These are phyloP conservation scores for Drosophila paramelanica DNA, from an alignment of 2,888 invertebrate species.

Conservation along the genomic window DNA sequence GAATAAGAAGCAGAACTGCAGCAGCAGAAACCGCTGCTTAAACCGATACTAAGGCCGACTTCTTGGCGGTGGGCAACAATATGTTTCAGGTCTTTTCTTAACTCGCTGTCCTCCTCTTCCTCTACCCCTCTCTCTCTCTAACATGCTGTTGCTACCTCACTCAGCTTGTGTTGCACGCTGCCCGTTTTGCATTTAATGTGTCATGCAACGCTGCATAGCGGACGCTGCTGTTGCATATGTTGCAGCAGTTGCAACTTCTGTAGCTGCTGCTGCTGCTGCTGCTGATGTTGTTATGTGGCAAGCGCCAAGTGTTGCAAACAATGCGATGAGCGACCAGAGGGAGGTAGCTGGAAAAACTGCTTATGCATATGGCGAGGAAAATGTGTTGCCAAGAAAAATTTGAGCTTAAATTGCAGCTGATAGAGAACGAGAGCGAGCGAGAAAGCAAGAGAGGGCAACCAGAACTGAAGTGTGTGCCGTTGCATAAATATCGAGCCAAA, in stretches of 20 bases:
- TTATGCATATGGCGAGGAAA: constrained; percentile 74
- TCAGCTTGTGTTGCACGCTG: constrained; percentile 44
- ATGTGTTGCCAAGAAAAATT: constrained; percentile 81
- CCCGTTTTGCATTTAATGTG: constrained; percentile 79
- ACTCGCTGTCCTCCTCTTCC: constrained; percentile 6
- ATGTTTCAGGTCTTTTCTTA: constrained; percentile 31
- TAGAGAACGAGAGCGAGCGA: background rate
- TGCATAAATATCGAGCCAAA: constrained; percentile 78
- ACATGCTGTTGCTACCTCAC: constrained; percentile 11
- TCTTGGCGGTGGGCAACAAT: constrained; percentile 54
- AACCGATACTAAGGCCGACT: constrained; percentile 40
- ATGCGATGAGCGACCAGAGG: constrained; percentile 50
- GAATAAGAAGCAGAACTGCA: constrained; percentile 21
- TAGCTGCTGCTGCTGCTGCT: constrained; percentile 40
- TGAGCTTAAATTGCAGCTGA: constrained; percentile 76
- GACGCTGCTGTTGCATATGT: constrained; percentile 70
- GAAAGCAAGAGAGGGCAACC: constrained; percentile 20
- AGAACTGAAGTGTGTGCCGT: constrained; percentile 77
- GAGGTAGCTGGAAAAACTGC: constrained; percentile 76
- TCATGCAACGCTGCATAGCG: constrained; percentile 78
- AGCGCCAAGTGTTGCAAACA: constrained; percentile 82
- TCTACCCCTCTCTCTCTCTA: constrained; percentile 1
- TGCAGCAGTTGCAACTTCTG: constrained; percentile 77
- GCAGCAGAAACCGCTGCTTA: constrained; percentile 48
- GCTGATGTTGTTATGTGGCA: constrained; percentile 76